Conservation (phyloP, 1,140 invertebrate genomes). For the Zeugodacus cucurbitae region DNA sequence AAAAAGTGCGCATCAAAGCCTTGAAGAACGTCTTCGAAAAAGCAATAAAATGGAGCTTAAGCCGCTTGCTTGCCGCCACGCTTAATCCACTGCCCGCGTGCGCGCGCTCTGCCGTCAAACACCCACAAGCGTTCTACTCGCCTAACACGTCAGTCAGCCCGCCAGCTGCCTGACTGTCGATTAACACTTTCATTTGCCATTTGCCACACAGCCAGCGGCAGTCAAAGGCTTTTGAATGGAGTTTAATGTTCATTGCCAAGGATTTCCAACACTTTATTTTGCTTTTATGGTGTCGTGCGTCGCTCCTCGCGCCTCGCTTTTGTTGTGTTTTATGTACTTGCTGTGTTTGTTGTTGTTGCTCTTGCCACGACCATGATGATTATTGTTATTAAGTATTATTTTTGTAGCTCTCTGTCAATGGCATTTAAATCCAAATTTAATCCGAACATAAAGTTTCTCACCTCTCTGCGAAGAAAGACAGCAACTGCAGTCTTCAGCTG, state of each 20-base stretch:
- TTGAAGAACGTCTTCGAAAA: not conserved
- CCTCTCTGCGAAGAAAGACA: not conserved
- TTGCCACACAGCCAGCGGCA: not conserved
- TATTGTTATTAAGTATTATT: slow-evolving; percentile 13
- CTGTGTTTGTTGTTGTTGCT: not conserved
- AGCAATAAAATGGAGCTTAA: not conserved
- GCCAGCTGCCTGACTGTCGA: not conserved
- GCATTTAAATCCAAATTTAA: slow-evolving; percentile 29
- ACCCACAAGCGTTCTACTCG: no score
- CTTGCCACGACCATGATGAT: not conserved
- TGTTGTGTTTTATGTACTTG: not conserved
- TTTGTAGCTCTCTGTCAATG: slow-evolving; percentile 2
- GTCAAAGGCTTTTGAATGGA: not conserved
- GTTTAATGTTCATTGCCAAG: slow-evolving; percentile 33
- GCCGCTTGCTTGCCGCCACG: not conserved
- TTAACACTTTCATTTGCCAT: slow-evolving; percentile 3
- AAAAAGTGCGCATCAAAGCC: not conserved
- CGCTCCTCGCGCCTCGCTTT: not conserved
- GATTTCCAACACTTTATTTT: slow-evolving; percentile 22
- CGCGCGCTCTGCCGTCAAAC: no score
- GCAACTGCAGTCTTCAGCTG: no score
- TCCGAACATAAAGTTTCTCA: slow-evolving; percentile 29
- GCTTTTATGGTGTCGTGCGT: not conserved
- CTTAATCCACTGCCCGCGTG: no score
- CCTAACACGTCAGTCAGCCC: not conserved